These are phyloP conservation scores for Channa maculata DNA, from an alignment of 2,113 vertebrate species.

Conservation along the genomic window DNA sequence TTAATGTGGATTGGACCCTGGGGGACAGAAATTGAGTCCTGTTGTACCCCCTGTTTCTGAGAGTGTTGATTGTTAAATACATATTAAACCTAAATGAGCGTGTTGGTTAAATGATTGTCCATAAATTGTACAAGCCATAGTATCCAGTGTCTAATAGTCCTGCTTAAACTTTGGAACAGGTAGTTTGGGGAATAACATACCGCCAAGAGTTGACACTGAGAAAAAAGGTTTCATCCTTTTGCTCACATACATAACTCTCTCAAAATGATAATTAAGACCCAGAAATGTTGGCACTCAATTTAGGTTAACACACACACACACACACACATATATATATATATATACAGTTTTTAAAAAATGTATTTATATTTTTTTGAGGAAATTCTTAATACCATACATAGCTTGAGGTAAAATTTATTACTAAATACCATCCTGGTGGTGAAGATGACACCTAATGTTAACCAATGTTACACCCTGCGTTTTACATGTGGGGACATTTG, in stretches of 20 bases:
- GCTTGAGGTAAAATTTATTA: slow-evolving; percentile 24
- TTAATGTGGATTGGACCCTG: no score
- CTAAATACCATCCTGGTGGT: slow-evolving; percentile 12
- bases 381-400: slow-evolving; percentile 27
- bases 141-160: neutral
- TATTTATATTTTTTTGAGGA: neutral
- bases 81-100: neutral
- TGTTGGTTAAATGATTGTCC: neutral
- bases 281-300: neutral
- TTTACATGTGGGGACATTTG: slow-evolving; percentile 26
- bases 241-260: no score
- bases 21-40: no score
- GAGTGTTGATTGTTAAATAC: no score
- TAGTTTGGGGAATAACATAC: neutral
- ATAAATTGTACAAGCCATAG: neutral
- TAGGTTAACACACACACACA: neutral
- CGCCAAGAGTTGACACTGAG: no score
- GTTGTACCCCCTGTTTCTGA: no score
- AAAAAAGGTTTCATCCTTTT: no score
- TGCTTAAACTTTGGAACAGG: neutral
- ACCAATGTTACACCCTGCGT: neutral
- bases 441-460: slow-evolving; percentile 24
- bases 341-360: no score
- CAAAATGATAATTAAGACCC: no score
- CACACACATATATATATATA: no score